These are phyloP conservation scores for Sternarchorhynchus goeldii DNA, from an alignment of 2,797 vertebrate species.

Conservation along the genomic window DNA sequence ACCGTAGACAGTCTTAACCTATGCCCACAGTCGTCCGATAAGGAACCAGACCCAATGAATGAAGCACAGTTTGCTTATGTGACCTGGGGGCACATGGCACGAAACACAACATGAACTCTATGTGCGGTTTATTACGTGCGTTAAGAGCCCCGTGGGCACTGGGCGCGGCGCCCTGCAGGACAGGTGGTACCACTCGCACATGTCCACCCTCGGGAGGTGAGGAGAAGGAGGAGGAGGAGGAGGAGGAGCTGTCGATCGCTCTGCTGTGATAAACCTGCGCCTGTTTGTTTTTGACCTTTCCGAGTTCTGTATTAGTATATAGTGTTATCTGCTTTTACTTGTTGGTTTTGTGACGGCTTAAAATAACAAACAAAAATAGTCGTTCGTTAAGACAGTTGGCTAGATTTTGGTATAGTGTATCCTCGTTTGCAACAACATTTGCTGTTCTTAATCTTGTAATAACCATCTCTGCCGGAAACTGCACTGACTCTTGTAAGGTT, in stretches of 20 bases:
- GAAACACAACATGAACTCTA: no score
- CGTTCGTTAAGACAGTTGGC: neutral
- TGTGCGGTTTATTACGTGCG: neutral
- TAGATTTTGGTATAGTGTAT: neutral
- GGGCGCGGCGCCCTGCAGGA: conserved; percentile 1
- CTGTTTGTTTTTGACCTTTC: conserved; percentile 18
- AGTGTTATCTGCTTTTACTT: neutral
- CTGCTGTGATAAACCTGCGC: neutral
- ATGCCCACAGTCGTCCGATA: neutral
- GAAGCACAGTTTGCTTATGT: neutral
- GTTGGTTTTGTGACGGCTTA: neutral
- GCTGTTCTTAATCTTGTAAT: neutral
- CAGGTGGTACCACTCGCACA: conserved; percentile 40
- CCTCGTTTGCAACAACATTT: neutral
- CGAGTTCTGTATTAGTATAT: neutral
- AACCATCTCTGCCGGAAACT: neutral
- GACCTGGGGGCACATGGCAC: neutral
- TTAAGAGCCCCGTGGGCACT: neutral
- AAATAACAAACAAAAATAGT: neutral
- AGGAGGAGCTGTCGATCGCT: neutral
- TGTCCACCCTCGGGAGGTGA: conserved; percentile 26
- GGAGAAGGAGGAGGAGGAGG: neutral
- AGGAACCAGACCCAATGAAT: neutral
- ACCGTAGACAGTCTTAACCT: neutral
- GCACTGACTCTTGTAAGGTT: neutral